phyloP scores from a whole-genome alignment of 2,113 vertebrate genomes.

The Gavialis gangeticus region DNA sequence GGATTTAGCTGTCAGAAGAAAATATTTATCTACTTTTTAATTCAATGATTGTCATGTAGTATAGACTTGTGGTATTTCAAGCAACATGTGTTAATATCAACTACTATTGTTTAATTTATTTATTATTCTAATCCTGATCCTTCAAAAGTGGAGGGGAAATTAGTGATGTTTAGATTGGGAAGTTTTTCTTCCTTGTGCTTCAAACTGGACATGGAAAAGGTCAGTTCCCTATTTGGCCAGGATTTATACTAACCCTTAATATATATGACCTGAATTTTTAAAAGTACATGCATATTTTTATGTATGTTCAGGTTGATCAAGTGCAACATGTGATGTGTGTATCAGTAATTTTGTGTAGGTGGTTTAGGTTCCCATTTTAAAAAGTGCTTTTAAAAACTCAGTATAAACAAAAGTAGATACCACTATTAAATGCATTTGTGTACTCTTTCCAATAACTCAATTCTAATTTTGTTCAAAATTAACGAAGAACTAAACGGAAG shows the following conservation, averaged over 20 bases:
- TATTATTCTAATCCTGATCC: slow-evolving; percentile 62
- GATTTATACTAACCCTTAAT: slow-evolving; percentile 23
- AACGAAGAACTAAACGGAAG: background rate
- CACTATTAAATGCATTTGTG: background rate
- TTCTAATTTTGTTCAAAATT: background rate
- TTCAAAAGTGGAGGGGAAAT: slow-evolving; percentile 55
- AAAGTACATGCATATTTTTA: background rate
- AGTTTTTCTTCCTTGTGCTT: slow-evolving; percentile 58
- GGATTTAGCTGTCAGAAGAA: slow-evolving; percentile 11
- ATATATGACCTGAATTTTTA: slow-evolving; percentile 24
- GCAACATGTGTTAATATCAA: slow-evolving; percentile 29
- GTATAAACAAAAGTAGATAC: too few species aligned
- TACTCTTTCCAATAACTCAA: background rate
- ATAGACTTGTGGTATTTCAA: slow-evolving; percentile 19
- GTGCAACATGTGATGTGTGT: background rate
- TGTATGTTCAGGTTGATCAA: background rate
- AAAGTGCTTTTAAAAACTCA: background rate
- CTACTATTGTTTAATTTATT: slow-evolving; percentile 35
- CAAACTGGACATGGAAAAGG: slow-evolving; percentile 40
- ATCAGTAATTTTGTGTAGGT: slow-evolving; percentile 2
- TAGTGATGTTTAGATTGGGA: slow-evolving; percentile 60
- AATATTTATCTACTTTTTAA: slow-evolving; percentile 49
- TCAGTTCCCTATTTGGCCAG: slow-evolving; percentile 47
- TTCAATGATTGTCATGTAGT: slow-evolving; percentile 41
- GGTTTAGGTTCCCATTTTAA: background rate